Percentiles rank a stretch among this genome's conserved stretches.
Conservation (phyloP, 2,888 invertebrate genomes). For the Malthinus flaveolus region DNA sequence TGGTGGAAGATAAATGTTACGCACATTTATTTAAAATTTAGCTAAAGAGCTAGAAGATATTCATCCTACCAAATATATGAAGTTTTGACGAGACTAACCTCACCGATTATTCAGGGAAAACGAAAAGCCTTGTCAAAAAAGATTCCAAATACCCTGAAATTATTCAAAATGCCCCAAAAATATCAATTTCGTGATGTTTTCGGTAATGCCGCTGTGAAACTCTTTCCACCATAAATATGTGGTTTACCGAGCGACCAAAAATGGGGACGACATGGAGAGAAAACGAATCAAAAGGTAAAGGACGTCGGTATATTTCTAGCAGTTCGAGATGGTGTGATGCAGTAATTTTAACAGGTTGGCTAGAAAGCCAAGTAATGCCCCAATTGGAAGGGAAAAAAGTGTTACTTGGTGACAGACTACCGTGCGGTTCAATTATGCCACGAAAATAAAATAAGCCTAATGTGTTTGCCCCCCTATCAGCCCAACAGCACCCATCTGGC, state of each 20-base stretch:
- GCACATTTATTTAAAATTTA: no score
- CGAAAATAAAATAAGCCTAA: neutral
- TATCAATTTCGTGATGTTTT: conserved; percentile 10
- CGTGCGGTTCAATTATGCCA: neutral
- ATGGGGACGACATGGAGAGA: no score
- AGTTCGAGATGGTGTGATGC: conserved; percentile 1
- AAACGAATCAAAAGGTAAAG: neutral
- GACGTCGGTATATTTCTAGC: conserved; percentile 2
- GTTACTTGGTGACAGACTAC: conserved; percentile 1
- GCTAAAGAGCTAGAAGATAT: no score
- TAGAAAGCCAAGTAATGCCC: conserved; percentile 4
- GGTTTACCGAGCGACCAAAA: conserved; percentile 1
- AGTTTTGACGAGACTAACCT: neutral
- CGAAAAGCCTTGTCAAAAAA: neutral
- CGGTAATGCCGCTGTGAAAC: conserved; percentile 1
- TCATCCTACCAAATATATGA: no score
- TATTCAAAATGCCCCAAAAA: conserved; percentile 2
- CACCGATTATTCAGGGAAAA: neutral
- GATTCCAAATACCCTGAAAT: conserved; percentile 7
- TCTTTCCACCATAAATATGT: conserved; percentile 2
- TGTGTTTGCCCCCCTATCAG: no score
- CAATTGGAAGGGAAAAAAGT: conserved; percentile 7
- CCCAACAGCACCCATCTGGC: neutral
- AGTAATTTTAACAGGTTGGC: conserved; percentile 5
- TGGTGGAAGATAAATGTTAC: no score